A percentile compares a stretch with the other conserved stretches of the same genome.
Evolutionary conservation across 2,113 vertebrate species (phyloP).

Genomic region (Serilophus lunatus): DNA sequence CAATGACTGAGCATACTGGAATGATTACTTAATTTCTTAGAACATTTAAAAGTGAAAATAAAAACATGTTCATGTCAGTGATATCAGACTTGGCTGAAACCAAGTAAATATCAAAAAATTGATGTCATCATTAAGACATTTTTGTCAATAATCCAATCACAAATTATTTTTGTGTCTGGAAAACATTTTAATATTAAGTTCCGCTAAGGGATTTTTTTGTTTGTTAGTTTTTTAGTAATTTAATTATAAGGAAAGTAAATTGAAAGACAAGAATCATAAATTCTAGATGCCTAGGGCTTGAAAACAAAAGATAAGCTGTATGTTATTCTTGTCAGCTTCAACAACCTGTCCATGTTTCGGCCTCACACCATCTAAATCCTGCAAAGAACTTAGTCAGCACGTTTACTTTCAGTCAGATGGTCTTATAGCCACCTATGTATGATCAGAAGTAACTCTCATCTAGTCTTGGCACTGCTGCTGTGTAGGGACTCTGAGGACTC

Average conservation of each 20-base stretch:
- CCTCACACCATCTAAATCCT: background rate
- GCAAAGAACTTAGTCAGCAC: background rate
- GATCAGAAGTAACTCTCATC: background rate
- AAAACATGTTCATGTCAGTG: background rate
- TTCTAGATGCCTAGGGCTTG: background rate
- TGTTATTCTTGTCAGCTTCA: background rate
- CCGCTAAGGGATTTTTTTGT: background rate
- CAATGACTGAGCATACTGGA: background rate
- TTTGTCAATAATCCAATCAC: background rate
- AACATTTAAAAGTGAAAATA: background rate
- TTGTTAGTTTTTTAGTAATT: rapidly evolving
- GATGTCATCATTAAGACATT: background rate
- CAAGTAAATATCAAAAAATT: background rate
- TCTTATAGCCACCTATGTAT: background rate
- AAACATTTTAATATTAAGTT: background rate
- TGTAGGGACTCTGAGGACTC: background rate
- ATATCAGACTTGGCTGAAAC: background rate
- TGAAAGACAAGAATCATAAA: background rate
- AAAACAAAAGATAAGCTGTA: background rate
- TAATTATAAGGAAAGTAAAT: background rate
- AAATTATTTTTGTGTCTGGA: background rate
- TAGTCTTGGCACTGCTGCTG: background rate
- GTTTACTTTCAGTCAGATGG: background rate
- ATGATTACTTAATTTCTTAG: background rate
- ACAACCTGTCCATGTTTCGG: background rate